Conservation (phyloP, 2,797 vertebrate genomes). For the Distichodus sexfasciatus region DNA sequence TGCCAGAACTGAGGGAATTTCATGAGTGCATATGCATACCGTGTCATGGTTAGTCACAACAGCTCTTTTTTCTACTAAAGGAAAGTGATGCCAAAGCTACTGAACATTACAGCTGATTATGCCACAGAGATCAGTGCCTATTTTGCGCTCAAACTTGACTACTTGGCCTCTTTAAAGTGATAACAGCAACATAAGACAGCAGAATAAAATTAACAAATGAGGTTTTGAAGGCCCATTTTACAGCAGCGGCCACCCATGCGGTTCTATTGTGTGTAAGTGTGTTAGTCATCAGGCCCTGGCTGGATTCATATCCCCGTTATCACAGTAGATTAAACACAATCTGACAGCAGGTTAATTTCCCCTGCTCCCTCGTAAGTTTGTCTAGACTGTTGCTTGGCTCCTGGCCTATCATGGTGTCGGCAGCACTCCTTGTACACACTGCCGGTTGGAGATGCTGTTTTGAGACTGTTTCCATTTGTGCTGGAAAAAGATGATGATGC, state of each 20-base stretch:
- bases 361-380: not conserved
- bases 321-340: not conserved
- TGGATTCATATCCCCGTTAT: slow-evolving; percentile 3
- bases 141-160: slow-evolving; percentile 16
- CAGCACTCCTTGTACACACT: not conserved
- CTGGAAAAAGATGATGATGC: not conserved
- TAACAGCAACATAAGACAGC: slow-evolving; percentile 17
- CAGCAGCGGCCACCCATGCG: not conserved
- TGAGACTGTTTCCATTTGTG: not conserved
- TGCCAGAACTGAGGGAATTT: too few relatives aligned
- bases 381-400: not conserved
- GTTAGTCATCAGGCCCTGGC: not conserved
- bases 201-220: slow-evolving; percentile 33
- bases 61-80: not conserved
- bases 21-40: not conserved
- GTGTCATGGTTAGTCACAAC: not conserved
- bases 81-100: not conserved
- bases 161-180: slow-evolving; percentile 11
- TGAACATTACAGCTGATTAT: slow-evolving; percentile 23
- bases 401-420: not conserved
- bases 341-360: slow-evolving; percentile 1
- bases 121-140: slow-evolving; percentile 10
- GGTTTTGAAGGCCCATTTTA: slow-evolving; percentile 24
- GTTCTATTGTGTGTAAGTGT: slow-evolving; percentile 9
- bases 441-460: not conserved